A percentile compares a stretch with the other conserved stretches of the same genome.
These are phyloP conservation scores for Xiphophorus couchianus DNA, from an alignment of 2,113 vertebrate species.

Conservation along the genomic window DNA sequence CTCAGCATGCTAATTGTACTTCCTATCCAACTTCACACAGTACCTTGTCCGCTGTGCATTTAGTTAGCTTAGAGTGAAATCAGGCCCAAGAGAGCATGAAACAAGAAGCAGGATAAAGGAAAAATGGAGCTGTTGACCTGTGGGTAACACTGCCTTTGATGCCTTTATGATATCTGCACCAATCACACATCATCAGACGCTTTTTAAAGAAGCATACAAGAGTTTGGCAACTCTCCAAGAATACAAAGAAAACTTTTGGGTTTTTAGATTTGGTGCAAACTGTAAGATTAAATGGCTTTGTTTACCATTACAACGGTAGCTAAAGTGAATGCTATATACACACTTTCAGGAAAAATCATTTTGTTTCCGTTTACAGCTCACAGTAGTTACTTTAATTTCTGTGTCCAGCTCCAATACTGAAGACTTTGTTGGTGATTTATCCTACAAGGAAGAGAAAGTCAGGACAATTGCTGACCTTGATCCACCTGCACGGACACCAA, in stretches of 20 bases:
- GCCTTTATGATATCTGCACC: conserved; percentile 35
- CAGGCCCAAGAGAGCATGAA: conserved; percentile 37
- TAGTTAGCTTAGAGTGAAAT: conserved; percentile 35
- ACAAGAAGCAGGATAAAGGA: conserved; percentile 30
- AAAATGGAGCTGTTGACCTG: conserved; percentile 49
- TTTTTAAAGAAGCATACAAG: conserved; percentile 33
- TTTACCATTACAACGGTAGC: not conserved
- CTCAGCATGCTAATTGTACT: not conserved
- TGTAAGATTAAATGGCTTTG: not conserved
- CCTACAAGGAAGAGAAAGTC: no score
- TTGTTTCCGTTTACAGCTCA: not conserved
- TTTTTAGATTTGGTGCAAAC: conserved; percentile 1
- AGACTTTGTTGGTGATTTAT: no score
- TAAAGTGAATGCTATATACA: not conserved
- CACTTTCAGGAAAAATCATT: not conserved
- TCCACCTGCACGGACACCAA: no score
- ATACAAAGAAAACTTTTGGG: not conserved
- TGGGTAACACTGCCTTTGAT: conserved; percentile 37
- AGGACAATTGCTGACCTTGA: no score
- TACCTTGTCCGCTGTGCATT: conserved; percentile 12
- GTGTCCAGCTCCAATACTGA: no score
- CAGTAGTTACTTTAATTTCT: not conserved
- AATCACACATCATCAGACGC: conserved; percentile 4
- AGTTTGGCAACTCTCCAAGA: conserved; percentile 27
- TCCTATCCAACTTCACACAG: conserved; percentile 8